phyloP scores from a whole-genome alignment of 2,113 vertebrate genomes.

The Hemichromis elongatus region DNA sequence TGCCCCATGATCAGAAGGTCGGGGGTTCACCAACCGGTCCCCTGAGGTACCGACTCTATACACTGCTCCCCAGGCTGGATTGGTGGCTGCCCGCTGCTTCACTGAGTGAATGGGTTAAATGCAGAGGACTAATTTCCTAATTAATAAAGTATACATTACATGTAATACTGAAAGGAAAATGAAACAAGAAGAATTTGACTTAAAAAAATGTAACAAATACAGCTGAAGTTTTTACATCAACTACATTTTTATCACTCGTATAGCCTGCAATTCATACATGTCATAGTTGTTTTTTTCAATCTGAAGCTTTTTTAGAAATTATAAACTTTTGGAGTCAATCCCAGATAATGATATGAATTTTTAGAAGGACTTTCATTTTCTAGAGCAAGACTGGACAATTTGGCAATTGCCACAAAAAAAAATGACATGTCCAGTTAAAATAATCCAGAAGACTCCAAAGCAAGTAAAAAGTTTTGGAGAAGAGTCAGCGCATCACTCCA shows the following conservation, averaged over 20 bases:
- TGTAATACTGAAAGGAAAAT: background rate
- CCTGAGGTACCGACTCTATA: no score
- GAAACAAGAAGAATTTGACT: background rate
- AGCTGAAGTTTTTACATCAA: background rate
- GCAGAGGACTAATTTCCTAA: no score
- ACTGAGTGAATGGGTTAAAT: no score
- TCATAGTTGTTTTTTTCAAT: background rate
- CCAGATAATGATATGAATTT: background rate
- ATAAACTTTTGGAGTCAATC: background rate
- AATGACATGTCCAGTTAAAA: background rate
- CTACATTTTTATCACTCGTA: background rate
- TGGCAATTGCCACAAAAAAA: background rate
- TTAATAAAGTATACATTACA: no score
- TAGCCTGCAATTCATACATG: background rate
- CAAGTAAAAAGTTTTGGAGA: background rate
- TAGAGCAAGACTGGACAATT: accelerated
- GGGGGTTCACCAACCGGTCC: no score
- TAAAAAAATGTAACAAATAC: background rate
- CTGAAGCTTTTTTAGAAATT: background rate
- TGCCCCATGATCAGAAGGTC: no score
- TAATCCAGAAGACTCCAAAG: background rate
- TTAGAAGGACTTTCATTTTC: background rate
- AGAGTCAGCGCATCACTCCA: accelerated
- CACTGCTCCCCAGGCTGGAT: no score
- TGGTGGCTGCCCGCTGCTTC: no score